Evolutionary conservation across 2,888 invertebrate species (phyloP), one percentile per base, ranked within the genome.

Genomic region (Synanthedon tipuliformis): DNA sequence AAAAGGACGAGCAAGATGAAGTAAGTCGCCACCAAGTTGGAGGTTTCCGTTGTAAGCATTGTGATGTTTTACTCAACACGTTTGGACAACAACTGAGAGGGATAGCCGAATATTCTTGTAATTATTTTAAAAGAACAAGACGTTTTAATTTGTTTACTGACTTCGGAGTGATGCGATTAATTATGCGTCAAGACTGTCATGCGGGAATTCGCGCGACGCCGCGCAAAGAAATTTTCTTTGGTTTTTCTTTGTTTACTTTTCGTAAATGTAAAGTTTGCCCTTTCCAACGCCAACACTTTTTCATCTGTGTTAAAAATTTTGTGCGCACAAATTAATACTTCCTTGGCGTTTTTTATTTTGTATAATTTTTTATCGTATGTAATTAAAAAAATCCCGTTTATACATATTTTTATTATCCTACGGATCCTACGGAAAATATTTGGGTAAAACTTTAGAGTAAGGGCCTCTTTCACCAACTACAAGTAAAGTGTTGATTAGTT

Each of bases 21-120:
- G 71, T 92, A 93, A 51, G 93, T 93, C 52, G 91, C 90, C 58
- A 91, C 83, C 60, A 93, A 82, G 68, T 90, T 92, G 52, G 85
- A 84, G 55, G 91, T 90, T 74, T 92, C 92, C 10, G 72, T 65
- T 56, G 81, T 74, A 56, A 66, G 69, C 69, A 74, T 80, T 61
- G 64, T 73, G 65, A 57, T 68, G 48, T 62, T 66, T 57, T 59
- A 73, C 61, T 68, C 59, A 53, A 64, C 69, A 62, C 74, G 74
- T 57, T 66, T 62, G 68, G 62, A 62, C 59, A 69, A 62, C 72
- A 68, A 85, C 83, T 84, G 79, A 77, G 63, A 53, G 12, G 45
- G 45, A 45, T 59, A 61, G 69, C 61, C 62, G 57, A 57, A 57
- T 62, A 56, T 57, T 63, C 65, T 73, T 69, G 27, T 27, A 50